Conservation (phyloP, 2,113 vertebrate genomes). For the Columba livia region DNA sequence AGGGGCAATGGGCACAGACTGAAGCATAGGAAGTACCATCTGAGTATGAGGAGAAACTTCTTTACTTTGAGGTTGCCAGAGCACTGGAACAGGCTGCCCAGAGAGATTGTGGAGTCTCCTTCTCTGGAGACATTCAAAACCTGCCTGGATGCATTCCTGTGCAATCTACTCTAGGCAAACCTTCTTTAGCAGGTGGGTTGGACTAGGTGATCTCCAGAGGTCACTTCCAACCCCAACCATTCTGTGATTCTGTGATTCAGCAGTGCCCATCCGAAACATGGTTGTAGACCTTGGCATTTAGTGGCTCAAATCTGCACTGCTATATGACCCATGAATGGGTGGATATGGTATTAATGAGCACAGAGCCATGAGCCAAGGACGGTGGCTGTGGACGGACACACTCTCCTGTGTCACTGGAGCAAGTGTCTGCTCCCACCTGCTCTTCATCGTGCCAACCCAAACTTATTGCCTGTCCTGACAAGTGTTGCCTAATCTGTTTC, state of each 20-base stretch:
- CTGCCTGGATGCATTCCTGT: too few relatives aligned
- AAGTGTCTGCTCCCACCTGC: not conserved
- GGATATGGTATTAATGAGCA: not conserved
- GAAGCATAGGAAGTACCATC: too few relatives aligned
- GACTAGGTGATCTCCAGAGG: too few relatives aligned
- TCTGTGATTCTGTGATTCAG: not conserved
- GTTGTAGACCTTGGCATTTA: not conserved
- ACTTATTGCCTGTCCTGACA: not conserved
- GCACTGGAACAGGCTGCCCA: too few relatives aligned
- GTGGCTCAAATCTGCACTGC: not conserved
- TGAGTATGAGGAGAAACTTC: too few relatives aligned
- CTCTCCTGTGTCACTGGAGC: not conserved
- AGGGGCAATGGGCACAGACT: too few relatives aligned
- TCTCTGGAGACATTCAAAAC: too few relatives aligned
- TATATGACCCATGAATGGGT: not conserved
- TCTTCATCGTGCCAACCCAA: not conserved
- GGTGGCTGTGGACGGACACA: not conserved
- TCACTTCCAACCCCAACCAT: too few relatives aligned
- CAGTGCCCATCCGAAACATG: not conserved
- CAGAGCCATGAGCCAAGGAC: not conserved
- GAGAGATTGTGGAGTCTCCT: too few relatives aligned
- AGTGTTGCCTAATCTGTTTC: not conserved
- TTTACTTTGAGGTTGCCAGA: too few relatives aligned
- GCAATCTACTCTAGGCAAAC: too few relatives aligned
- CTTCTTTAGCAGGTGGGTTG: too few relatives aligned